Conservation (phyloP, 2,888 invertebrate genomes). For the Tiliacea citrago region DNA sequence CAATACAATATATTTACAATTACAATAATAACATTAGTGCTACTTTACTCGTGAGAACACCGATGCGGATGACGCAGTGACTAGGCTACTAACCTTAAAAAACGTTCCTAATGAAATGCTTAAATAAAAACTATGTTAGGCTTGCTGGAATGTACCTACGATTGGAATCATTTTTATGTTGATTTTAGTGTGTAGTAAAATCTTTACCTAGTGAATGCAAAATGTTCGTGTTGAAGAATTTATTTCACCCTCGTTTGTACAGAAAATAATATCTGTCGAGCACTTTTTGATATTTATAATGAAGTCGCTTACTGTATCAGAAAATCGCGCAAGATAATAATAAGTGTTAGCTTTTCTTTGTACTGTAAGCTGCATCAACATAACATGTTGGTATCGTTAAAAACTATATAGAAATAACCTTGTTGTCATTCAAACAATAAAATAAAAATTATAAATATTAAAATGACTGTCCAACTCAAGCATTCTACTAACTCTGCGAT, state of each 20-base stretch:
- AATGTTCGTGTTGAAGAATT: slow-evolving; percentile 13
- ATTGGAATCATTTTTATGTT: slow-evolving; percentile 28
- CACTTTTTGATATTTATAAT: slow-evolving; percentile 12
- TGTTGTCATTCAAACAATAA: slow-evolving; percentile 51
- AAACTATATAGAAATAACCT: slow-evolving; percentile 60
- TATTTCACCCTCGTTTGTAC: background rate
- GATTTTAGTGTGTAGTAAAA: background rate
- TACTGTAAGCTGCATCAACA: slow-evolving; percentile 69
- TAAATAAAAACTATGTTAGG: slow-evolving; percentile 55
- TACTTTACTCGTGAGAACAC: slow-evolving; percentile 68
- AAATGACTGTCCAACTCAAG: slow-evolving; percentile 28
- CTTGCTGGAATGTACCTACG: slow-evolving; percentile 55
- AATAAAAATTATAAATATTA: slow-evolving; percentile 32
- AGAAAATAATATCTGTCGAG: background rate
- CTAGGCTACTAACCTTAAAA: slow-evolving; percentile 72
- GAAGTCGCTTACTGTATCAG: slow-evolving; percentile 13
- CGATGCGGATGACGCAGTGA: slow-evolving; percentile 80
- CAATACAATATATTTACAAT: slow-evolving; percentile 73
- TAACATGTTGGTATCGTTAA: slow-evolving; percentile 54
- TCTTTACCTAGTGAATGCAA: background rate
- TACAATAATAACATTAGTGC: slow-evolving; percentile 66
- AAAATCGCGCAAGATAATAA: slow-evolving; percentile 52
- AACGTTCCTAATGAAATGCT: slow-evolving; percentile 43
- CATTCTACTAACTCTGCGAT: background rate
- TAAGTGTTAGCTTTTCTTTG: slow-evolving; percentile 70